These are phyloP conservation scores for Maniola hyperantus DNA, from an alignment of 2,888 invertebrate genomes.

Conservation along the genomic window DNA sequence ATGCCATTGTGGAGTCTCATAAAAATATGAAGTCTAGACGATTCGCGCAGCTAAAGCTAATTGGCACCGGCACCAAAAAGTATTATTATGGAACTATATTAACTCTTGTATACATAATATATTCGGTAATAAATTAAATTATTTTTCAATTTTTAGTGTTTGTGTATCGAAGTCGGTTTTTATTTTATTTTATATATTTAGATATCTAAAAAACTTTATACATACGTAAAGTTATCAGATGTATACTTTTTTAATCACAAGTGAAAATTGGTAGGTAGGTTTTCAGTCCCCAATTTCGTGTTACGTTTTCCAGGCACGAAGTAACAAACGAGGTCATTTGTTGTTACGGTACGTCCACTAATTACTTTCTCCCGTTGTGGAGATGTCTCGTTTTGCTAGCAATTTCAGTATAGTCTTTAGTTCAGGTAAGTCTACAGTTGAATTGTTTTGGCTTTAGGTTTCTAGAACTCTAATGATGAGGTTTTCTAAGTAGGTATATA, in stretches of 20 bases:
- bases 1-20: too few relatives aligned
- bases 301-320: constrained; percentile 1
- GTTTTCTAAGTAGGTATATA: too few relatives aligned
- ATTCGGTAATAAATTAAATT: too few relatives aligned
- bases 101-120: too few relatives aligned
- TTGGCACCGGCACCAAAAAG: too few relatives aligned
- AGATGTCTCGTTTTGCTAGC: background rate
- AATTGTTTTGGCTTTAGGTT: background rate
- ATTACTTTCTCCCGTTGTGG: constrained; percentile 2
- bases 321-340: constrained; percentile 1
- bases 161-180: too few relatives aligned
- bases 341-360: constrained; percentile 4
- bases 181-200: background rate
- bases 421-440: background rate
- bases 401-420: background rate
- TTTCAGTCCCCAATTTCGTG: background rate
- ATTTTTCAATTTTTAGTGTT: too few relatives aligned
- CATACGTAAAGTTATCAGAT: background rate
- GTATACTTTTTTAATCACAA: constrained; percentile 1
- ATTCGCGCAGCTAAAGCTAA: too few relatives aligned
- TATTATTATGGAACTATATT: too few relatives aligned
- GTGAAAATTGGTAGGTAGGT: background rate
- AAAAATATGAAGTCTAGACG: too few relatives aligned
- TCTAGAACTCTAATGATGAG: background rate
- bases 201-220: background rate